Evolutionary conservation across 2,888 invertebrate species (phyloP).

Genomic region (Chironomus tentans): DNA sequence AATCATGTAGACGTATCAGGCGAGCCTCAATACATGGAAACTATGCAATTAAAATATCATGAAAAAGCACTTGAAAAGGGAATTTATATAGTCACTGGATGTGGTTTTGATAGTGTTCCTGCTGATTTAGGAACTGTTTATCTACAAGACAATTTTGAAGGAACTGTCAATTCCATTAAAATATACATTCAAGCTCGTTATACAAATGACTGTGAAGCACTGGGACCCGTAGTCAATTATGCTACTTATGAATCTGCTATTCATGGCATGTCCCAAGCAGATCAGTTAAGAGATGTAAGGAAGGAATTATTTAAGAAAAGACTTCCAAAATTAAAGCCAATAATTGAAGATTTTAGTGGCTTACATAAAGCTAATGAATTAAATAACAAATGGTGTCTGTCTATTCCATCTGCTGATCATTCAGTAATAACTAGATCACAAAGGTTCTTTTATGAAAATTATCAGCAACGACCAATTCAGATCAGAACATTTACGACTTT

Average conservation of each 20-base stretch:
- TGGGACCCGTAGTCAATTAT: conserved; percentile 56
- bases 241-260: conserved; percentile 88
- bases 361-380: conserved; percentile 46
- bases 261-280: conserved; percentile 57
- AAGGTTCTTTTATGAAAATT: conserved; percentile 56
- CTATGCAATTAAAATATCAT: conserved; percentile 73
- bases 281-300: conserved; percentile 57
- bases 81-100: conserved; percentile 81
- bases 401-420: conserved; percentile 76
- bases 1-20: conserved; percentile 91
- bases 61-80: conserved; percentile 64
- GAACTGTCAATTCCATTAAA: conserved; percentile 66
- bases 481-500: conserved; percentile 63
- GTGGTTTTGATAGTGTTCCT: conserved; percentile 90
- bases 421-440: conserved; percentile 75
- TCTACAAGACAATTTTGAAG: conserved; percentile 66
- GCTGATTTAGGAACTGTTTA: conserved; percentile 77
- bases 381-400: conserved; percentile 49
- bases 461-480: conserved; percentile 67
- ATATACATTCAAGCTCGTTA: conserved; percentile 50
- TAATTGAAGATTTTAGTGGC: conserved; percentile 44
- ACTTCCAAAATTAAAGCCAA: conserved; percentile 55
- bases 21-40: conserved; percentile 82
- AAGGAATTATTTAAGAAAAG: conserved; percentile 55
- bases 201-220: conserved; percentile 32